A percentile compares a stretch with the other conserved stretches of the same genome.
These are phyloP conservation scores for Sciurus carolinensis DNA, from an alignment of 2,797 vertebrate species.

Conservation along the genomic window DNA sequence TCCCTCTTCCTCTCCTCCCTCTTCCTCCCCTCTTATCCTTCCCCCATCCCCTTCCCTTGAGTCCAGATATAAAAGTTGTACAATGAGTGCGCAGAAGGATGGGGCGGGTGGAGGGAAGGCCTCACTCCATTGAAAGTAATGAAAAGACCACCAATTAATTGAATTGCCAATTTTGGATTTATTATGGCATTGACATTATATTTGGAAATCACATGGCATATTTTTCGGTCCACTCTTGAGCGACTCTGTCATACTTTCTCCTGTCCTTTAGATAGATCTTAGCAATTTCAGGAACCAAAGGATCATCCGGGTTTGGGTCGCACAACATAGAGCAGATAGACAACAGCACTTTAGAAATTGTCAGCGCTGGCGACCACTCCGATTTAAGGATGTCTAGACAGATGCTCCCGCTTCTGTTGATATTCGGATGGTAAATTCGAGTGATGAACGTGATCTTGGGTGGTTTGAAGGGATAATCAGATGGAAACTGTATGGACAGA, in stretches of 20 bases:
- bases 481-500: not conserved
- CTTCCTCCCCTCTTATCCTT: too few species aligned
- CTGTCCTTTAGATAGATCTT: not conserved
- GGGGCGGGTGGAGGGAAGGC: not conserved
- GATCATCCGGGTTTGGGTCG: not conserved
- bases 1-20: too few species aligned
- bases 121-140: not conserved
- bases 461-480: not conserved
- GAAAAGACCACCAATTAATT: not conserved
- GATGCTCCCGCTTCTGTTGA: conserved; percentile 92
- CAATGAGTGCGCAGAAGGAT: not conserved
- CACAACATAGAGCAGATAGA: conserved; percentile 20
- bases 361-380: not conserved
- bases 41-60: not conserved
- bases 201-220: not conserved
- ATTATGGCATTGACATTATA: not conserved
- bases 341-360: conserved; percentile 22
- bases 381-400: conserved; percentile 79
- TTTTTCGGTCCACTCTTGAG: conserved; percentile 26
- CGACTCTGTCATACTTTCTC: not conserved
- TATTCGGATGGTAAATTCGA: conserved; percentile 89
- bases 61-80: not conserved
- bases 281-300: not conserved
- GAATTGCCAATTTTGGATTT: not conserved
- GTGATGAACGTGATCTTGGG: not conserved